Conservation (phyloP, 2,113 vertebrate genomes). For the Puffinus mauretanicus region DNA sequence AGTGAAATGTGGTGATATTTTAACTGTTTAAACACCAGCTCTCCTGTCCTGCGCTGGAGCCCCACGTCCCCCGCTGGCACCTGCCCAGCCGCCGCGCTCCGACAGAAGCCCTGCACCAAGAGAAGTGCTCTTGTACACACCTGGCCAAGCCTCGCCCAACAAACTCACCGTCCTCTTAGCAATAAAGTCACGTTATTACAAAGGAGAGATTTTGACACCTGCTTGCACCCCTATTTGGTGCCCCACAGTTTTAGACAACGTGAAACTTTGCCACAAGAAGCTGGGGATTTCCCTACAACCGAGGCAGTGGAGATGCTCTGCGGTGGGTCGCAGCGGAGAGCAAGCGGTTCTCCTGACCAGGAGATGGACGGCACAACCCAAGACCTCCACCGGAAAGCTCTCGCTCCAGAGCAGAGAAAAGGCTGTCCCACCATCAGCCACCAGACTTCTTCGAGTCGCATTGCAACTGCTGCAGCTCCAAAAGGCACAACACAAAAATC, state of each 20-base stretch:
- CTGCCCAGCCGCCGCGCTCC: background rate
- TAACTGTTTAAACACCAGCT: slow-evolving; percentile 64
- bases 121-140: background rate
- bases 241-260: background rate
- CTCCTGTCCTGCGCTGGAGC: background rate
- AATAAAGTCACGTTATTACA: fast-evolving
- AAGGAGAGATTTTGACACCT: background rate
- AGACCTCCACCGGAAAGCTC: background rate
- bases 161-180: background rate
- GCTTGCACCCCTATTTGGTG: background rate
- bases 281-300: background rate
- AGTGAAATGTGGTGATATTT: slow-evolving; percentile 72
- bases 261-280: background rate
- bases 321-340: fast-evolving
- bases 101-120: background rate
- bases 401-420: background rate
- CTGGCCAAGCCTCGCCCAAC: background rate
- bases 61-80: background rate
- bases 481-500: background rate
- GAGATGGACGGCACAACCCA: background rate
- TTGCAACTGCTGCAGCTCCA: background rate
- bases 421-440: background rate
- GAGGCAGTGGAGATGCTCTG: background rate
- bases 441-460: background rate
- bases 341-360: background rate